Evolutionary conservation across 2,113 vertebrate genomes (phyloP).

Genomic region (Archocentrus centrarchus): DNA sequence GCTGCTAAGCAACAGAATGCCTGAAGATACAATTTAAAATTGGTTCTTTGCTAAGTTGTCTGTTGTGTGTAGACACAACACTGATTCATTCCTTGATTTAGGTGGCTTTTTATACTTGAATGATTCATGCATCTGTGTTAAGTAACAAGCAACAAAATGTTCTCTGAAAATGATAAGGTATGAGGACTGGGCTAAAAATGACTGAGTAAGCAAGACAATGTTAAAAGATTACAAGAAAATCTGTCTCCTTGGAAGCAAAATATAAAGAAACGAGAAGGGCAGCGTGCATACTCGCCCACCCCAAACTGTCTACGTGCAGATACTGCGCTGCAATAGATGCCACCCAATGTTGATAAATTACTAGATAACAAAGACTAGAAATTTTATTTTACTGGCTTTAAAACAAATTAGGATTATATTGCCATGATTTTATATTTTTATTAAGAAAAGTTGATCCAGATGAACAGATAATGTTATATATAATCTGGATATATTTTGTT

Average conservation of each 20-base stretch:
- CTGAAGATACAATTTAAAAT: background rate
- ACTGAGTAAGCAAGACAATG: background rate
- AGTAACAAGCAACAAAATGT: background rate
- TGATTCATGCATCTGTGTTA: background rate
- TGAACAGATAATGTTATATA: too few relatives aligned
- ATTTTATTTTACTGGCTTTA: too few relatives aligned
- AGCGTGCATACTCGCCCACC: too few relatives aligned
- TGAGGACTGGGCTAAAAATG: background rate
- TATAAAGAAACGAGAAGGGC: background rate
- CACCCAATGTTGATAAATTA: too few relatives aligned
- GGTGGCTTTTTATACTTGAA: background rate
- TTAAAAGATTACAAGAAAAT: background rate
- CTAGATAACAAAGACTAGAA: too few relatives aligned
- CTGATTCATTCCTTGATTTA: background rate
- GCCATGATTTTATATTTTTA: too few relatives aligned
- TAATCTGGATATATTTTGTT: too few relatives aligned
- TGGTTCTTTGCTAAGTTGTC: background rate
- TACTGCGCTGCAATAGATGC: too few relatives aligned
- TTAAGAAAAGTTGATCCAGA: too few relatives aligned
- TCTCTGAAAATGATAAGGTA: background rate
- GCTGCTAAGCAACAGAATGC: background rate
- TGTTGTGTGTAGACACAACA: background rate
- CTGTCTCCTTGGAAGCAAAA: background rate
- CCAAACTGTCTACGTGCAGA: too few relatives aligned
- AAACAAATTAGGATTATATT: too few relatives aligned